Evolutionary conservation across 2,113 vertebrate genomes (phyloP).

Genomic region (Peucedramus taeniatus): DNA sequence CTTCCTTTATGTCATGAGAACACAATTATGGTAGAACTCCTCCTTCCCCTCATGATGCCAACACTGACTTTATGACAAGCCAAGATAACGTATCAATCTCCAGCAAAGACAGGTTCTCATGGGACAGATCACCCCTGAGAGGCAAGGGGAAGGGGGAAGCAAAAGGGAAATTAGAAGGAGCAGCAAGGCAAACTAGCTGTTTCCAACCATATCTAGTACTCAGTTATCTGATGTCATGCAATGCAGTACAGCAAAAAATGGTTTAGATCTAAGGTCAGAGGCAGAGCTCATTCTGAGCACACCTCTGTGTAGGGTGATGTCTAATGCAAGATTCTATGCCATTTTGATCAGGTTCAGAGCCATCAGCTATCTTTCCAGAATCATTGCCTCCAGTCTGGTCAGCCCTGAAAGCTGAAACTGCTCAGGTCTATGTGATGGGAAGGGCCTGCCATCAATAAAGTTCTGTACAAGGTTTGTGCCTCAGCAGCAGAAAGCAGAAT

Average conservation of each 20-base stretch:
- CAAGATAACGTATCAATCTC: constrained; percentile 12
- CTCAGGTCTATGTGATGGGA: background rate
- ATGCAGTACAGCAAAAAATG: background rate
- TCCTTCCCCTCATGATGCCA: background rate
- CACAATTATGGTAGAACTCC: background rate
- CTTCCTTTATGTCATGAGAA: background rate
- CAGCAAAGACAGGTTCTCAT: background rate
- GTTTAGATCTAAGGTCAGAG: background rate
- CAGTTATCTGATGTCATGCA: background rate
- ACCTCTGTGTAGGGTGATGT: background rate
- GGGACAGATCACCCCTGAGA: background rate
- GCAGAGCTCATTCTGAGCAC: background rate
- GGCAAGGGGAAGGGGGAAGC: background rate
- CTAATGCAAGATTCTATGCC: background rate
- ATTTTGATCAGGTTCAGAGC: background rate
- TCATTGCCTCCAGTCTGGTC: background rate
- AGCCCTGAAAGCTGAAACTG: background rate
- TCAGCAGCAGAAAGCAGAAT: background rate
- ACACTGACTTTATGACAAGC: background rate
- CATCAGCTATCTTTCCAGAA: background rate
- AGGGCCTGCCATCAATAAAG: background rate
- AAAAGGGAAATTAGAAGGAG: background rate
- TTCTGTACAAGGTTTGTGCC: background rate
- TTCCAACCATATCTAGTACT: background rate
- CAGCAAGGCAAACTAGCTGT: background rate